Percentiles rank a stretch among this genome's conserved stretches.
Conservation (phyloP, 2,113 vertebrate genomes). For the Lasiurus borealis region DNA sequence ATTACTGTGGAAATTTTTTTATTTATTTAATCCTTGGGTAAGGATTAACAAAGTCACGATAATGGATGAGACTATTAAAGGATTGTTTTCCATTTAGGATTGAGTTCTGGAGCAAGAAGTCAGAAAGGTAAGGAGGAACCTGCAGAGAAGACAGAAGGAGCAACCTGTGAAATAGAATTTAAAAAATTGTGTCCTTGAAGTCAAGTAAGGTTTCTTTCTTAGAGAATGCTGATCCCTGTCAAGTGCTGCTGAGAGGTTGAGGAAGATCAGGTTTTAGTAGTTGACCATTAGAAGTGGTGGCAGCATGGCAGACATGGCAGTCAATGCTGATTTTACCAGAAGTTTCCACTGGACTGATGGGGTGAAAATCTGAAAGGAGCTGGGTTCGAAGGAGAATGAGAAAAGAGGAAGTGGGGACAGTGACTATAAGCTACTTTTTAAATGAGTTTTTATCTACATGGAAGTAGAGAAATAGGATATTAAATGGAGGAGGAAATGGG, state of each 20-base stretch:
- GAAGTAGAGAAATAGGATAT: neutral
- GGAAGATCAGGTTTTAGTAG: neutral
- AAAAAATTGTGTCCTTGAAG: neutral
- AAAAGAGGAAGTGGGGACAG: neutral
- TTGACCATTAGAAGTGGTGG: neutral
- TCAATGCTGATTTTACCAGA: neutral
- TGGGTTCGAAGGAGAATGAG: neutral
- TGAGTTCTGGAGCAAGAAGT: neutral
- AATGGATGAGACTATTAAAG: neutral
- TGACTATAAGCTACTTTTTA: neutral
- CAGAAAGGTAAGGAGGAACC: neutral
- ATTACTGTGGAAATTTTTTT: no score
- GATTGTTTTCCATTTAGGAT: neutral
- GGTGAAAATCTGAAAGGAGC: neutral
- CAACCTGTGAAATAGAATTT: neutral
- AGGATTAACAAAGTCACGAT: neutral
- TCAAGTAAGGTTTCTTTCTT: neutral
- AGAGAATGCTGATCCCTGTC: neutral
- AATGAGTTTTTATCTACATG: constrained; percentile 2
- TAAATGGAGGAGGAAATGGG: neutral
- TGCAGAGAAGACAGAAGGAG: neutral
- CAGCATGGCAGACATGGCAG: neutral
- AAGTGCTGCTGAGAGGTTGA: neutral
- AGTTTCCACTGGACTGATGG: neutral
- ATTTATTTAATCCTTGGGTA: no score